These are phyloP conservation scores for Rotaria macrura DNA, from an alignment of 2,888 invertebrate species.

Conservation along the genomic window DNA sequence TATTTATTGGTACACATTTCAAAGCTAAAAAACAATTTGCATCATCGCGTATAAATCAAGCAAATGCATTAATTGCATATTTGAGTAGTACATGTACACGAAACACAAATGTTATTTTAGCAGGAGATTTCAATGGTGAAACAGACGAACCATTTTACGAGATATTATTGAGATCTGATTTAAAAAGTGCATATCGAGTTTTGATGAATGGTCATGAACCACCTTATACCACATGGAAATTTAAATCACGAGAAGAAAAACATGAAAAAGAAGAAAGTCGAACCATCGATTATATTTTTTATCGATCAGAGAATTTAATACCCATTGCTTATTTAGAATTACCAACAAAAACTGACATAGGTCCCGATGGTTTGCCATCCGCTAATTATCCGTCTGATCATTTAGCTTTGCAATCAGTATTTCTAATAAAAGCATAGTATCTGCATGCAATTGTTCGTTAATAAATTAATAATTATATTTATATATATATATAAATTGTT, in stretches of 20 bases:
- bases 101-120: neutral
- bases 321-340: constrained; percentile 57
- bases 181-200: neutral
- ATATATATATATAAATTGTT: neutral
- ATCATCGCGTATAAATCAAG: neutral
- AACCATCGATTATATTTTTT: constrained; percentile 64
- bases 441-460: neutral
- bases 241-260: constrained; percentile 55
- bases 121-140: constrained; percentile 10
- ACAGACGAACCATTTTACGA: neutral
- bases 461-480: neutral
- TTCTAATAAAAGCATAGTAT: constrained; percentile 25
- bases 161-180: neutral
- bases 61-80: neutral
- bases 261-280: constrained; percentile 61
- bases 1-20: constrained; percentile 11
- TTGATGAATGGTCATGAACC: constrained; percentile 53
- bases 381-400: constrained; percentile 66
- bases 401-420: constrained; percentile 57
- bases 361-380: constrained; percentile 60
- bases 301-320: constrained; percentile 55
- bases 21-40: constrained; percentile 21
- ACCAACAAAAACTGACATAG: constrained; percentile 61
- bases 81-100: neutral
- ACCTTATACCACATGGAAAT: constrained; percentile 66